These are phyloP conservation scores for Eospalax fontanierii DNA, from an alignment of 2,797 vertebrate species.

Conservation along the genomic window DNA sequence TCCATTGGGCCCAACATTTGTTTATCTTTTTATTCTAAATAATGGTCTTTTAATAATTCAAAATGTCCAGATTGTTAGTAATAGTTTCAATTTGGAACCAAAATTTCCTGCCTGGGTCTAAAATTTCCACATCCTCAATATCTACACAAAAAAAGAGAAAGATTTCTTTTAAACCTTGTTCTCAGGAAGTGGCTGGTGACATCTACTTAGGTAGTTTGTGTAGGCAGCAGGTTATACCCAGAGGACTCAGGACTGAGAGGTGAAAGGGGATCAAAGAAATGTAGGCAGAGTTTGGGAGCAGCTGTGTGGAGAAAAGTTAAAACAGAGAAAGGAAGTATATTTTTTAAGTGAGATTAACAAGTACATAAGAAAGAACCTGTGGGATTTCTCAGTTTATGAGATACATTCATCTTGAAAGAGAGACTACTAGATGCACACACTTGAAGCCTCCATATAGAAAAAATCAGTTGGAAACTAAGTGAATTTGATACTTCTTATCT, in stretches of 20 bases:
- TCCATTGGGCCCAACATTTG: neutral
- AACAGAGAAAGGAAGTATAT: neutral
- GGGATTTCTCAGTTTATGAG: neutral
- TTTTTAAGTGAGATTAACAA: neutral
- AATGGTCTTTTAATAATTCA: neutral
- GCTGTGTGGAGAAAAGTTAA: neutral
- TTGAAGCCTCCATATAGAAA: neutral
- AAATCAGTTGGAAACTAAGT: neutral
- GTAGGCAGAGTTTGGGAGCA: neutral
- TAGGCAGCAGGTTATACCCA: neutral
- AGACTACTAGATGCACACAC: neutral
- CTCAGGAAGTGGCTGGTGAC: neutral
- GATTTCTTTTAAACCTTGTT: neutral
- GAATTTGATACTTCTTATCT: neutral
- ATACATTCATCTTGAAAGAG: neutral
- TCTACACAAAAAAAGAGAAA: neutral
- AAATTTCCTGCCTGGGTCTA: neutral
- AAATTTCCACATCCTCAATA: neutral
- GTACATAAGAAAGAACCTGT: neutral
- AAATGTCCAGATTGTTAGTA: neutral
- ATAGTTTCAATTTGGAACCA: neutral
- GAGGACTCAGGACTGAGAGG: neutral
- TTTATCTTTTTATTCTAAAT: slow-evolving; percentile 26
- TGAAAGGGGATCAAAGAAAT: neutral
- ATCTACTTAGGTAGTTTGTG: neutral